phyloP scores from a whole-genome alignment of 1,140 invertebrate species.

The Drosophila hydei region DNA sequence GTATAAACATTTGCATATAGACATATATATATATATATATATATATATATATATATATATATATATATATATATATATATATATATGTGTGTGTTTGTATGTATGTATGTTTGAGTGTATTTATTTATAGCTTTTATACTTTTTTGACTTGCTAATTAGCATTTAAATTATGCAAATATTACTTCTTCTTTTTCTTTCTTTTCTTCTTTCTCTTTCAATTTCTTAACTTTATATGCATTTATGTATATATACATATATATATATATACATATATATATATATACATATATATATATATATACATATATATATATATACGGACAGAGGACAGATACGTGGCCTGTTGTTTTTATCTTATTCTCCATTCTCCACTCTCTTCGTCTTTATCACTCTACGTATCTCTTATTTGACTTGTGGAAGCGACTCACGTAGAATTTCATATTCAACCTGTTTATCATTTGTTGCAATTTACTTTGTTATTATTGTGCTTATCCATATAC shows the following conservation, averaged over 20 bases:
- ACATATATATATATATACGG: background rate
- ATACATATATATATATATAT: constrained; percentile 14
- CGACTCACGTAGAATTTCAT: constrained; percentile 63
- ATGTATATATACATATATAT: constrained; percentile 11
- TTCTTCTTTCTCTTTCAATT: constrained; percentile 39
- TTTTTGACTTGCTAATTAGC: constrained; percentile 60
- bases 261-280: too few relatives aligned
- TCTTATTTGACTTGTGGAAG: constrained; percentile 19
- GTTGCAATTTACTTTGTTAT: constrained; percentile 6
- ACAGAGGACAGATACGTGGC: constrained; percentile 39
- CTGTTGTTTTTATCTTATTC: constrained; percentile 17
- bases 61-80: background rate
- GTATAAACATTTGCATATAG: too few relatives aligned
- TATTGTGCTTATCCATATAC: too few relatives aligned
- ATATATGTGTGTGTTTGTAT: constrained; percentile 1
- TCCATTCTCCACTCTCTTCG: background rate
- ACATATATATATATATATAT: too few relatives aligned
- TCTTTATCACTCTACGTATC: constrained; percentile 1
- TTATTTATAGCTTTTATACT: constrained; percentile 61
- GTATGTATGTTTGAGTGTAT: constrained; percentile 32
- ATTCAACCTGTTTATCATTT: constrained; percentile 60
- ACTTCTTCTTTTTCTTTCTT: constrained; percentile 32
- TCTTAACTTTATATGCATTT: constrained; percentile 38
- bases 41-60: background rate
- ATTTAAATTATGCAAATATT: constrained; percentile 77